Evolutionary conservation across 2,888 invertebrate species (phyloP), one percentile per base, ranked within the genome.

Genomic region (Leptinotarsa tumamoca): DNA sequence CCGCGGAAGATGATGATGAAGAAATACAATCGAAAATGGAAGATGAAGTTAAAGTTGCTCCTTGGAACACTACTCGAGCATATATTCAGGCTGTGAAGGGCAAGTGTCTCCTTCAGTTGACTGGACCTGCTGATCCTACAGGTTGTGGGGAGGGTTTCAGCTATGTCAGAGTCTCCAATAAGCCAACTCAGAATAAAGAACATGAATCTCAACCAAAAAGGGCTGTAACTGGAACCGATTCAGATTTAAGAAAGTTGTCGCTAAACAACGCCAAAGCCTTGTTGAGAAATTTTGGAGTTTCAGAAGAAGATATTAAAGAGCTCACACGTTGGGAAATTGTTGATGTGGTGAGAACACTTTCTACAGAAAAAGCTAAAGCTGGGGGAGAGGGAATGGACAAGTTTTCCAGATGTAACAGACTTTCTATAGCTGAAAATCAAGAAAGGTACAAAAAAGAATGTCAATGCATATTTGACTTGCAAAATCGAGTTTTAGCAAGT

Each of bases 351-450:
- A 91, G 99, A 85, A 99, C 98, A 0, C 88, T 99, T 73, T 99
- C 99, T 0, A 99, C 99, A 0, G 98, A 99, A 86, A 99, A 99
- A 87, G 98, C 99, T 0, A 98, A 98, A 88, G 97, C 97, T 17
- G 98, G 98, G 0, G 97, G 98, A 88, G 97, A 98, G 88, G 98
- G 98, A 54, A 98, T 99, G 97, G 97, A 97, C 33, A 98, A 99
- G 88, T 99, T 99, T 89, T 99, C 99, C 0, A 92, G 99, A 88
- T 99, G 99, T 79, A 99, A 98, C 89, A 91, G 98, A 82, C 98
- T 98, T 88, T 99, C 98, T 0, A 97, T 98, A 66, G 98, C 98
- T 1, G 99, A 99, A 89, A 98, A 99, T 89, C 98, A 98, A 88
- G 98, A 98, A 88, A 93, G 95, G 79, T 99, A 99, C 87, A 99